A percentile compares a stretch with the other conserved stretches of the same genome.
Conservation (phyloP, 1,140 invertebrate genomes). For the Orius laevigatus region DNA sequence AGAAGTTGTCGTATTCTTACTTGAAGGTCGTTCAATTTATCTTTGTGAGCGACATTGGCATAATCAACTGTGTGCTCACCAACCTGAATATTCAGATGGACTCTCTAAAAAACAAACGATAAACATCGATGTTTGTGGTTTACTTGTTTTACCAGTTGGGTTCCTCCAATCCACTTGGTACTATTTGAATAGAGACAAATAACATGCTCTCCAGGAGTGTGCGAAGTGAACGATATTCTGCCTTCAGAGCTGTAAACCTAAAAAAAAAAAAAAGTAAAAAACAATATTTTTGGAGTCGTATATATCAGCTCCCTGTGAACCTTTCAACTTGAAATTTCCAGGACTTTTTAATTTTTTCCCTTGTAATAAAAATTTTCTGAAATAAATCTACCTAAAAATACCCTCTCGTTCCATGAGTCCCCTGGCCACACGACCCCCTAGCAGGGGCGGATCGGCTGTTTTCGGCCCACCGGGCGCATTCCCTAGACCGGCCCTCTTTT, state of each 20-base stretch:
- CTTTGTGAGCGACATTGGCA: conserved; percentile 91
- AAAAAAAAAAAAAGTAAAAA: conserved; percentile 19
- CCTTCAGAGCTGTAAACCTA: conserved; percentile 87
- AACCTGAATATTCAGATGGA: conserved; percentile 97
- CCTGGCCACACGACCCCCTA: no score
- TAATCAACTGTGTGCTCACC: conserved; percentile 98
- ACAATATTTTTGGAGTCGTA: no score
- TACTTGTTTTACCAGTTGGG: conserved; percentile 59
- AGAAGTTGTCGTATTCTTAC: conserved; percentile 86
- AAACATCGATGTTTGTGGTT: no score
- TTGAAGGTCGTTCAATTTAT: conserved; percentile 92
- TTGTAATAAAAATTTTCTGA: no score
- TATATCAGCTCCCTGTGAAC: no score
- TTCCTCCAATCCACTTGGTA: conserved; percentile 89
- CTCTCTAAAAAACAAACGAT: conserved; percentile 39
- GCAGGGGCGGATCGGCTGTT: no score
- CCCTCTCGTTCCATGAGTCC: no score
- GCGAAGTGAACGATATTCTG: conserved; percentile 91
- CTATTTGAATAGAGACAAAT: conserved; percentile 98
- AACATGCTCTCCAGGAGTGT: conserved; percentile 88
- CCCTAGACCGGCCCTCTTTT: no score
- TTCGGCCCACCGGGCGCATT: no score
- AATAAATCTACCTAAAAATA: no score
- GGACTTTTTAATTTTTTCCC: no score
- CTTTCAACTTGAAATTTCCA: no score